Evolutionary conservation across 2,888 invertebrate genomes (phyloP), one percentile per base, ranked within the genome.

Genomic region (Nomada fabriciana): DNA sequence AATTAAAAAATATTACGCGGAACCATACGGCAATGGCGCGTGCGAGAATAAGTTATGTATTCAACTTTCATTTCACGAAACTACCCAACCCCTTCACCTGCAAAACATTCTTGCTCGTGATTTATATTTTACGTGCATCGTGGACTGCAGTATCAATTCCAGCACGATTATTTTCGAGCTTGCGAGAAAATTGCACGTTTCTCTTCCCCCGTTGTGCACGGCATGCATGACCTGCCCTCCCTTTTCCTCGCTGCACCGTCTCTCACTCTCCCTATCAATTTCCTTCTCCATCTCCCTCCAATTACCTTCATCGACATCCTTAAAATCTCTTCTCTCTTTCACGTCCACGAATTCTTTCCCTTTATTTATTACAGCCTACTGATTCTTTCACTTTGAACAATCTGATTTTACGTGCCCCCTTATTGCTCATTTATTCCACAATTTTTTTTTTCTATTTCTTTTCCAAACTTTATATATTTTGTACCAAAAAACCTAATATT

Each of bases 141-240:
- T 71, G 86, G 84, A 88, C 86, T 83, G 89, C 84, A 75, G 82
- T 87, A 90, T 90, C 90, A 90, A 91, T 90, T 86, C 88, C 85
- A 64, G 80, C 74, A 82, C 86, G 89, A 91, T 92, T 90, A 91
- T 91, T 91, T 91, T 90, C 84, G 84, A 91, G 86, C 89, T 90
- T 89, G 89, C 89, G 88, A 91, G 91, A 89, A 91, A 93, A 93
- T 93, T 92, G 91, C 90, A 91, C 88, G 85, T 89, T 90, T 85
- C 86, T 84, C 79, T 73, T 74, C 55, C 80, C 61, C 68, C 64
- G 76, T 86, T 69, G 15, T 83, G 64, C 4, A 29, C 9, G 9
- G 43, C 29, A 50, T 55, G 63, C 72, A 57, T 18, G 23, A 65
- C 47, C 60, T 43, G 23, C n/a, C 25, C 23, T 13, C 59, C 52